Evolutionary conservation across 2,888 invertebrate species (phyloP), one percentile per base, ranked within the genome.

Genomic region (Asteroscopus sphinx): DNA sequence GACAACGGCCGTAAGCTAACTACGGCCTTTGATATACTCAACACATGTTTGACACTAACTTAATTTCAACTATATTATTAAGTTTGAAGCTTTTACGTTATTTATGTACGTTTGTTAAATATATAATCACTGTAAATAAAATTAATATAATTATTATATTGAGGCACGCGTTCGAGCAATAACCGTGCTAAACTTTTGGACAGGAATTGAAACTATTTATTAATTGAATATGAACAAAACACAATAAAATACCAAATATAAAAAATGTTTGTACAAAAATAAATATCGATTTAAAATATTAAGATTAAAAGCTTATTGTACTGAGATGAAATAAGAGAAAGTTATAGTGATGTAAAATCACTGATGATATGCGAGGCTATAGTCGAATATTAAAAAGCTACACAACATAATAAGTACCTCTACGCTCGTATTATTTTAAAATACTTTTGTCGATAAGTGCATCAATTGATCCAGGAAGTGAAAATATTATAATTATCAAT

Each of bases 181-280:
- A 74, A 72, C 62, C 77, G 83, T 85, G 83, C 80, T 73, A 80
- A 81, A 82, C 48, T 76, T 82, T 83, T 78, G 78, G 81, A 83
- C 84, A 85, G 90, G 89, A 90, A 90, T 90, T 89, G 89, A 89
- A 74, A 83, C 80, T 80, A 80, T 55, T 65, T 66, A 68, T 79
- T 75, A 76, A 73, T 75, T 69, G 73, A 73, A 61, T 64, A 68
- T 73, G 55, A 73, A 70, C 62, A 66, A 61, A 45, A 77, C 59
- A 79, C 66, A 76, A 73, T 73, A 72, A 68, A 68, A 58, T 69
- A 75, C 67, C 62, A 76, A 73, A 78, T 76, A 62, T 60, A 52
- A 77, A 79, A 80, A 73, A 63, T 68, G 48, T 71, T 78, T 88
- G 85, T 86, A 87, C 83, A 86, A 86, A 87, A 81, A 69, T 80